phyloP scores from a whole-genome alignment of 2,888 invertebrate species.

The Aplocera efformata region DNA sequence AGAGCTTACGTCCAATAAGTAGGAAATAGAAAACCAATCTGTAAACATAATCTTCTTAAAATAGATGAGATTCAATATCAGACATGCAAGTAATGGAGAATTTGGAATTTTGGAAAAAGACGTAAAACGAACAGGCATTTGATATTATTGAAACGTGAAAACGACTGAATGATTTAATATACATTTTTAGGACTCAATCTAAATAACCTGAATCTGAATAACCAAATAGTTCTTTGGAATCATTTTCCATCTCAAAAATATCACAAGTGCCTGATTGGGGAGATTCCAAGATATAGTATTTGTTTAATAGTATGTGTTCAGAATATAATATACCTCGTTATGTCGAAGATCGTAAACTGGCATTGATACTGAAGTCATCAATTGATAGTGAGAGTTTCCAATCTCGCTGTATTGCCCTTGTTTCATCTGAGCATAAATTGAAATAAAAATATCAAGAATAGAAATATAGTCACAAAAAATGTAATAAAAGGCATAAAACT shows the following conservation, averaged over 20 bases:
- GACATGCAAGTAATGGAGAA: constrained; percentile 57
- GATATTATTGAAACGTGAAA: constrained; percentile 38
- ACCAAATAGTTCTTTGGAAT: neutral
- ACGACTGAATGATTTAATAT: constrained; percentile 16
- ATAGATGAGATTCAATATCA: constrained; percentile 43
- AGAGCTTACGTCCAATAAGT: constrained; percentile 72
- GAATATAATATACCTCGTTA: constrained; percentile 85
- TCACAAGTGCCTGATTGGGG: constrained; percentile 17
- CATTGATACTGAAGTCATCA: constrained; percentile 96
- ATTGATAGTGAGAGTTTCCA: constrained; percentile 84
- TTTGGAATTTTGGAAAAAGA: constrained; percentile 52
- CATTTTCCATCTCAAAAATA: constrained; percentile 18
- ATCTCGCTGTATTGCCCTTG: constrained; percentile 82
- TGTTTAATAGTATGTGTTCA: neutral
- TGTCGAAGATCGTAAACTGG: constrained; percentile 94
- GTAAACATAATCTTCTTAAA: constrained; percentile 57
- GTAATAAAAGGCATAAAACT: no score
- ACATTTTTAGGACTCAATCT: no score
- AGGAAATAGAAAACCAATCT: constrained; percentile 68
- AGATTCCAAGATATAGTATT: constrained; percentile 9
- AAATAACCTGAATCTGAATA: no score
- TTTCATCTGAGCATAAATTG: constrained; percentile 64
- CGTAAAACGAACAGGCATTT: constrained; percentile 36
- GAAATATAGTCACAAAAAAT: no score
- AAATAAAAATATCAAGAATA: no score